Base-by-base conservation (phyloP, 2,113 vertebrate species). In the Saguinus midas region DNA sequence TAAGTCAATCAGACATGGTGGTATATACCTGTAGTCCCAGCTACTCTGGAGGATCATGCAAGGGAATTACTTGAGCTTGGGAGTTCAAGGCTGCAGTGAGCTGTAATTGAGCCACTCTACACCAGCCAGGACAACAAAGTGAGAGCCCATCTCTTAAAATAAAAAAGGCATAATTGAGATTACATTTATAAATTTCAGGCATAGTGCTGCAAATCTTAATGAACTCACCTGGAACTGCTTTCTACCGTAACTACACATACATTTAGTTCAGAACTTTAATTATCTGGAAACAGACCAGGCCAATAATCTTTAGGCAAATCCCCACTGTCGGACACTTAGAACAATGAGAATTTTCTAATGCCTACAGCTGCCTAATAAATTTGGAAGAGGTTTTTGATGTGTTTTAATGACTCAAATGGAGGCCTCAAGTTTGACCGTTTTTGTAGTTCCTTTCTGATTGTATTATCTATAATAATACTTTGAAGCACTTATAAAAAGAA, bases 181-280 rank as follows among this genome's bases (percentile, higher is more conserved):
- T 50, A 25, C 10, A 72, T 18, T 91, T 61, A 48, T 20, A 50
- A 40, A 68, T 82, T 94, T 68, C 45, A 75, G 13, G 40, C 35
- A 50, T 10, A 1, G 4, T 52, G 1, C 21, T 16, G 8, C 40
- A 70, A 66, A 52, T 27, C 23, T 87, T 68, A 48, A 68, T 8
- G 35, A 94, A 78, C 4, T 50, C 50, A 48, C 25, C 13, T 35
- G n/a, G 88, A 61, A 88, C 8, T 66, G 37, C 10, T 85, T 75
- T 92, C 81, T 70, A 43, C 35, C 17, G 23, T 37, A 89, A 58
- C 1, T 32, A 50, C 25, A 50, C 25, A 3, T 40, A 5, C 5
- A 64, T 64, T 96, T 50, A 94, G 58, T 81, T 84, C 61, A 92
- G 17, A 95, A 50, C 14, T 95, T 91, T 50, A 48, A 58, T 45